Evolutionary conservation across 53 echinoderm and acorn worm species (phyloP).

Genomic region (Echinometra lucunter): DNA sequence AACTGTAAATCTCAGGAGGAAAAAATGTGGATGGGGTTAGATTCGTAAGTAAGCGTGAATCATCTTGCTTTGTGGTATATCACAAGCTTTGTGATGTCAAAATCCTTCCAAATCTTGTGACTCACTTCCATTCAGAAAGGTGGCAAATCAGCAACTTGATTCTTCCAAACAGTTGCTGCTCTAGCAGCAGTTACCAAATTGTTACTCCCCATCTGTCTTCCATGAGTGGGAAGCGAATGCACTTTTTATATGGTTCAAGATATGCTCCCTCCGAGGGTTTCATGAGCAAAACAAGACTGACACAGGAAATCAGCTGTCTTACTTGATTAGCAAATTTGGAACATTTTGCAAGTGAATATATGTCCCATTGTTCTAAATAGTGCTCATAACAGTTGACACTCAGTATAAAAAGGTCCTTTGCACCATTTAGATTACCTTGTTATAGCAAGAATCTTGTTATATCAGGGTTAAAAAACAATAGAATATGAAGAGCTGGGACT

Average conservation of each 20-base stretch:
- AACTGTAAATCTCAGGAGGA: neutral
- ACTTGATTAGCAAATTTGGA: neutral
- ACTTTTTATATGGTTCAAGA: neutral
- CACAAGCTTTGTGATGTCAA: neutral
- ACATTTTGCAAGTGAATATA: neutral
- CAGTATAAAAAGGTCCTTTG: too few relatives aligned
- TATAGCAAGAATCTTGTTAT: too few relatives aligned
- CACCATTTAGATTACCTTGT: too few relatives aligned
- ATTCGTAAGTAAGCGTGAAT: neutral
- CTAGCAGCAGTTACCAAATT: neutral
- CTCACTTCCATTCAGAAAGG: too few relatives aligned
- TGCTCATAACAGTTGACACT: too few relatives aligned
- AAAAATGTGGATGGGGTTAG: neutral
- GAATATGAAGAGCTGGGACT: too few relatives aligned
- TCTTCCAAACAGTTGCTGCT: neutral
- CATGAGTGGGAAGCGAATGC: neutral
- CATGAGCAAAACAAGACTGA: neutral
- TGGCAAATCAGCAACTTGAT: too few relatives aligned
- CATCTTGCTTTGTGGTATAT: neutral
- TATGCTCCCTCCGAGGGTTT: neutral
- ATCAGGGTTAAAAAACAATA: too few relatives aligned
- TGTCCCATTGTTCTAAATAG: neutral
- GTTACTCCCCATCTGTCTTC: neutral
- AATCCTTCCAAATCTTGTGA: neutral
- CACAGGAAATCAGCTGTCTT: constrained; percentile 2